A percentile compares a stretch with the other conserved stretches of the same genome.
These are phyloP conservation scores for Lycocerus yunnanus DNA, from an alignment of 2,888 invertebrate species.

Conservation along the genomic window DNA sequence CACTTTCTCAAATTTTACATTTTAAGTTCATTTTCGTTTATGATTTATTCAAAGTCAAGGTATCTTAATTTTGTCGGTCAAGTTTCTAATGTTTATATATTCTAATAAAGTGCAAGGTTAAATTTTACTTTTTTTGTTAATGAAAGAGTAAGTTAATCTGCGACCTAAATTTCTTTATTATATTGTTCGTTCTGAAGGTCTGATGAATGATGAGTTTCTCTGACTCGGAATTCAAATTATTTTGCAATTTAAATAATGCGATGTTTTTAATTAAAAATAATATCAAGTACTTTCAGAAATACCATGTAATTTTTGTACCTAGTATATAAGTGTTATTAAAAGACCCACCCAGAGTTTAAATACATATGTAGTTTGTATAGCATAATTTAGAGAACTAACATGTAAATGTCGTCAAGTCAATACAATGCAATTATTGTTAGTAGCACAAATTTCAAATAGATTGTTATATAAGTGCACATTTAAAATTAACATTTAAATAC, in stretches of 20 bases:
- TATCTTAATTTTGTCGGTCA: conserved; percentile 32
- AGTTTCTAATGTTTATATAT: conserved; percentile 33
- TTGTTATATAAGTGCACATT: background rate
- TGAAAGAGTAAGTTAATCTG: conserved; percentile 16
- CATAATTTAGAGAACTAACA: background rate
- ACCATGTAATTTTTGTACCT: background rate
- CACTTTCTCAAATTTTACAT: conserved; percentile 7
- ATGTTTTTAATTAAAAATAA: background rate
- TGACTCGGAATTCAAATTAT: background rate
- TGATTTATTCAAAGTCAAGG: conserved; percentile 28
- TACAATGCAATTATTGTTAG: background rate
- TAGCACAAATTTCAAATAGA: background rate
- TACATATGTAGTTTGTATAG: background rate
- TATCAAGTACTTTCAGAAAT: background rate
- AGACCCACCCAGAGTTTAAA: background rate
- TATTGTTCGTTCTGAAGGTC: background rate
- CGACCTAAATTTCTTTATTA: conserved; percentile 12
- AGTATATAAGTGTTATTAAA: background rate
- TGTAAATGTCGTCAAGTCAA: background rate
- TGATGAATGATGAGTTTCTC: background rate
- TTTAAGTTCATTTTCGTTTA: background rate
- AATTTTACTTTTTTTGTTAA: conserved; percentile 23
- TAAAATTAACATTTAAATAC: background rate
- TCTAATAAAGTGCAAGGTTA: conserved; percentile 33
- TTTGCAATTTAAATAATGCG: background rate